Conservation (phyloP, 1,140 invertebrate species). For the Pemphigus obesinymphae region DNA sequence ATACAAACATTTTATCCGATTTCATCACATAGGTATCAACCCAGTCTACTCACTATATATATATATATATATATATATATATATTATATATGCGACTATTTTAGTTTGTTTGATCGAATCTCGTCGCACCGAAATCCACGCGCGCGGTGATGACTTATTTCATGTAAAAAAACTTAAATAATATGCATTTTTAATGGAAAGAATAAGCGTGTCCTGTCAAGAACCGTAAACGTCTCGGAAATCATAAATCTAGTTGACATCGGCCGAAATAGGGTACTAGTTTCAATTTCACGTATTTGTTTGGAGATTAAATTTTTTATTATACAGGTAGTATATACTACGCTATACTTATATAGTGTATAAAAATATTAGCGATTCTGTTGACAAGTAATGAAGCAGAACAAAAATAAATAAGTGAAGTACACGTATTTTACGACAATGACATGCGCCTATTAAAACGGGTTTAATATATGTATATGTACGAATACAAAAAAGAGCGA, state of each 20-base stretch:
- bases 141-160: neutral
- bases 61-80: neutral
- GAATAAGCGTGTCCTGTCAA: neutral
- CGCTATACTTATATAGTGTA: no score
- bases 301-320: neutral
- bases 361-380: neutral
- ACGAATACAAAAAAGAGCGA: neutral
- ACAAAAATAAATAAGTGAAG: no score
- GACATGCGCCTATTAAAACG: no score
- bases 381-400: no score
- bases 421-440: no score
- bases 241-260: neutral
- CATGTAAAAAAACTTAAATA: neutral
- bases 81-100: neutral
- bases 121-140: neutral
- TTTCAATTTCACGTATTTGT: neutral
- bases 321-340: neutral
- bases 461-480: no score
- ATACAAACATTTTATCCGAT: neutral
- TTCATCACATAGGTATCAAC: neutral
- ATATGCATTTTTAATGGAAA: neutral
- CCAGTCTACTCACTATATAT: no score
- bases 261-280: neutral
- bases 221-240: slow-evolving; percentile 1
- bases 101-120: neutral